These are phyloP conservation scores for Frieseomelitta varia DNA, from an alignment of 1,140 invertebrate species.

Conservation along the genomic window DNA sequence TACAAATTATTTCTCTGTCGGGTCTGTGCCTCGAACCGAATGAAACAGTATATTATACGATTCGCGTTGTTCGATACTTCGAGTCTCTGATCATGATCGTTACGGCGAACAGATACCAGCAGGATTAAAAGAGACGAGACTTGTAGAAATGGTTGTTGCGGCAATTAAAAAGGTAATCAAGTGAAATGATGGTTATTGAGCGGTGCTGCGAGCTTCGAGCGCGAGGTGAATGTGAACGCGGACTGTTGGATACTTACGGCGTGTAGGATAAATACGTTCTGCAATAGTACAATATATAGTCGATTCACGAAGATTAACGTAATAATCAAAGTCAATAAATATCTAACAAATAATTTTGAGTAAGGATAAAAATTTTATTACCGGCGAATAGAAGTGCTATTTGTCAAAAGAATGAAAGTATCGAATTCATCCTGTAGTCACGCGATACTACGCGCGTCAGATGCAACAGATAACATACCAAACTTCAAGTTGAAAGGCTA, in stretches of 20 bases:
- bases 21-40: neutral
- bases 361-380: neutral
- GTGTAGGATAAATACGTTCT: conserved; percentile 32
- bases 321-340: no score
- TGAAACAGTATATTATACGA: neutral
- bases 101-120: neutral
- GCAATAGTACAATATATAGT: conserved; percentile 2
- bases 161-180: conserved; percentile 32
- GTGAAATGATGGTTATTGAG: conserved; percentile 46
- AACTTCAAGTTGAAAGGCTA: neutral
- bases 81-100: neutral
- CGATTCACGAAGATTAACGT: no score
- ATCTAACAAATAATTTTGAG: no score
- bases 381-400: neutral
- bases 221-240: conserved; percentile 55
- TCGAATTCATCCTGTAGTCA: neutral
- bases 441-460: neutral
- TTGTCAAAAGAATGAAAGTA: neutral
- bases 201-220: neutral
- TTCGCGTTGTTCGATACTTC: neutral
- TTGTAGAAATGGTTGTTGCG: conserved; percentile 3
- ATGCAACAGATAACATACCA: conserved; percentile 1
- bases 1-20: neutral
- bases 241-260: conserved; percentile 26
- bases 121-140: conserved; percentile 2